Percentiles rank a stretch among this genome's conserved stretches.
Conservation (phyloP, 1,140 invertebrate genomes). For the Drosophila melanogaster region DNA sequence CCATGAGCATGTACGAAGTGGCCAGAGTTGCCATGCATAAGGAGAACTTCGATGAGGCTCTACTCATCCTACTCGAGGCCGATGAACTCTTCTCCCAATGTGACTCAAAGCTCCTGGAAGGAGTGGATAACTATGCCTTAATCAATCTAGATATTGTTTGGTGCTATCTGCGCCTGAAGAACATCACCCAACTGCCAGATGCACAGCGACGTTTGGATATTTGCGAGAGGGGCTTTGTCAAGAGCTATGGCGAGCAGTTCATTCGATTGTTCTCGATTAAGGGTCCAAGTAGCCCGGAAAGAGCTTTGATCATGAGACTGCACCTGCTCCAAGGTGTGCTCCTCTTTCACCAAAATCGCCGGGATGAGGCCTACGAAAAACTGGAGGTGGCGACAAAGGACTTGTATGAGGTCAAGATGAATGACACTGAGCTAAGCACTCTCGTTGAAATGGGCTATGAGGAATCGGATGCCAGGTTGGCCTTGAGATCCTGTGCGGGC, state of each 20-base stretch:
- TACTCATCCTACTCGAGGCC: constrained; percentile 90
- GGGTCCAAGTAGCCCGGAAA: constrained; percentile 87
- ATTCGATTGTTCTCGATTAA: constrained; percentile 89
- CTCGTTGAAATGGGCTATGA: constrained; percentile 88
- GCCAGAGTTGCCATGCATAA: constrained; percentile 88
- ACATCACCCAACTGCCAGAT: constrained; percentile 89
- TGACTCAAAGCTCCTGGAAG: constrained; percentile 87
- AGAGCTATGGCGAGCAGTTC: constrained; percentile 89
- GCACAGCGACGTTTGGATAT: constrained; percentile 88
- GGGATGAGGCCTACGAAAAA: constrained; percentile 86
- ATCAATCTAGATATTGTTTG: constrained; percentile 93
- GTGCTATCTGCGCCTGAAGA: constrained; percentile 91
- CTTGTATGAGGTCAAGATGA: constrained; percentile 87
- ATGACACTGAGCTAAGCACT: constrained; percentile 85
- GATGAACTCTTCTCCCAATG: constrained; percentile 90
- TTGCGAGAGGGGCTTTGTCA: constrained; percentile 88
- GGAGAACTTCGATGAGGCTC: constrained; percentile 88
- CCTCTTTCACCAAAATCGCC: constrained; percentile 89
- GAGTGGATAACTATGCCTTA: constrained; percentile 92
- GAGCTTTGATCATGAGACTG: constrained; percentile 89
- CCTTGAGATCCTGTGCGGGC: constrained; percentile 87
- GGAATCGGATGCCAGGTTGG: constrained; percentile 87
- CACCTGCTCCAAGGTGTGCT: constrained; percentile 92
- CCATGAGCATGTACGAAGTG: constrained; percentile 91
- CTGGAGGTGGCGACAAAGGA: constrained; percentile 87